Evolutionary conservation across 2,797 vertebrate species (phyloP), one percentile per base, ranked within the genome.

Genomic region (Pseudotriccus pelzelni): DNA sequence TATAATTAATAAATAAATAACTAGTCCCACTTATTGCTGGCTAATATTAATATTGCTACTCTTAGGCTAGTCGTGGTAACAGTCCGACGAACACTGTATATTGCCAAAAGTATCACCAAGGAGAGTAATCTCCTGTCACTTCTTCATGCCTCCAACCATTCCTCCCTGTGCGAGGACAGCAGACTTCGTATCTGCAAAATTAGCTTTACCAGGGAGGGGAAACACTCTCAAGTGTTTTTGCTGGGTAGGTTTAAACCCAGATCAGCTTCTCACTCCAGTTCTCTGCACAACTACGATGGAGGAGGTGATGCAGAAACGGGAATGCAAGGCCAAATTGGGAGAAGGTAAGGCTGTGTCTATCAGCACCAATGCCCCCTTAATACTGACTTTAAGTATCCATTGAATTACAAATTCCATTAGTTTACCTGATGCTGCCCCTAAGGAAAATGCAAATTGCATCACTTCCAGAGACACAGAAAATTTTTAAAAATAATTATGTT

Each of bases 401-500:
- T 73, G 49, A 93, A 80, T 47, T 77, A 34, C 25, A 87, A 52
- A 43, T 59, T 34, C 47, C 5, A 12, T 58, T 91, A 64, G 23
- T 72, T 70, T 74, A 75, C 18, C 30, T 68, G 58, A 39, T 1
- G 0, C 30, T 62, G 25, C 2, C 4, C 14, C 6, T 37, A 73
- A 58, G n/a, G 69, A 86, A 84, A 84, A 86, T 32, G 41, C 10
- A 37, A 72, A 68, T n/a, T 25, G 10, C 7, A 58, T 49, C 34
- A 75, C 17, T 87, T 90, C 36, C 73, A 83, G 91, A 90, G 16
- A 90, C 43, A 20, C 20, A 25, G 34, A 76, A 91, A 49, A 44
- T 14, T 28, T 3, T 0, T 5, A 62, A 82, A 89, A 55, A 82
- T 15, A 36, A 46, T 55, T 7, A 11, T 0, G 0, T 84, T 67